Conservation (phyloP, 2,888 invertebrate genomes). For the Phengaris arion region DNA sequence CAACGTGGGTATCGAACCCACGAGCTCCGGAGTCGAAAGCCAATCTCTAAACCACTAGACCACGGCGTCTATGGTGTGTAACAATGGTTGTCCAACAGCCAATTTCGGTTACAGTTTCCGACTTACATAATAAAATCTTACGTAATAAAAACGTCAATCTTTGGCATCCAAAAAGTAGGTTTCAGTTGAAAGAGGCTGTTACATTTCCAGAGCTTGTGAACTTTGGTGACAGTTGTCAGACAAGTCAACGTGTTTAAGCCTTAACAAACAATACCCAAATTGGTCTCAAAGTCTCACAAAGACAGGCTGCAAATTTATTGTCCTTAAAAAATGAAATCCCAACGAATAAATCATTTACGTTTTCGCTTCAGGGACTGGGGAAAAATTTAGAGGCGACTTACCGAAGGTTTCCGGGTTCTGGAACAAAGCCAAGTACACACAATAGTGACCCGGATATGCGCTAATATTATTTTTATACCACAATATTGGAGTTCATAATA, state of each 20-base stretch:
- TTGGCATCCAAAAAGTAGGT: too few species aligned
- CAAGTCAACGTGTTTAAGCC: background rate
- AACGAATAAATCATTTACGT: slow-evolving; percentile 41
- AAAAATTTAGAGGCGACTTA: slow-evolving; percentile 33
- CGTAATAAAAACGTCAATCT: too few species aligned
- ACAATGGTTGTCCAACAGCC: too few species aligned
- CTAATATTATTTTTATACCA: slow-evolving; percentile 31
- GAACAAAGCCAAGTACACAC: slow-evolving; percentile 37
- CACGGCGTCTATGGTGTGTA: too few species aligned
- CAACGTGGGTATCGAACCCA: too few species aligned
- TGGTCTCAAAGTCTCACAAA: background rate
- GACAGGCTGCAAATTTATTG: slow-evolving; percentile 14
- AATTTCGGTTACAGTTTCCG: too few species aligned
- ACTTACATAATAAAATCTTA: too few species aligned
- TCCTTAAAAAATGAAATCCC: slow-evolving; percentile 30
- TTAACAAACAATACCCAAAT: slow-evolving; percentile 19
- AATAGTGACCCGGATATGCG: slow-evolving; percentile 30
- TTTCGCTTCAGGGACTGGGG: slow-evolving; percentile 36
- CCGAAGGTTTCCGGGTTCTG: slow-evolving; percentile 36
- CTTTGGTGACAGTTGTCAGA: background rate
- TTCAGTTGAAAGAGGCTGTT: too few species aligned
- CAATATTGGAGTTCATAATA: slow-evolving; percentile 25
- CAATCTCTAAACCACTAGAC: too few species aligned
- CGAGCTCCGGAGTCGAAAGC: too few species aligned
- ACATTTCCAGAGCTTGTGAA: background rate